Evolutionary conservation across 2,113 vertebrate species (phyloP), one percentile per base, ranked within the genome.

Genomic region (Callionymus lyra): DNA sequence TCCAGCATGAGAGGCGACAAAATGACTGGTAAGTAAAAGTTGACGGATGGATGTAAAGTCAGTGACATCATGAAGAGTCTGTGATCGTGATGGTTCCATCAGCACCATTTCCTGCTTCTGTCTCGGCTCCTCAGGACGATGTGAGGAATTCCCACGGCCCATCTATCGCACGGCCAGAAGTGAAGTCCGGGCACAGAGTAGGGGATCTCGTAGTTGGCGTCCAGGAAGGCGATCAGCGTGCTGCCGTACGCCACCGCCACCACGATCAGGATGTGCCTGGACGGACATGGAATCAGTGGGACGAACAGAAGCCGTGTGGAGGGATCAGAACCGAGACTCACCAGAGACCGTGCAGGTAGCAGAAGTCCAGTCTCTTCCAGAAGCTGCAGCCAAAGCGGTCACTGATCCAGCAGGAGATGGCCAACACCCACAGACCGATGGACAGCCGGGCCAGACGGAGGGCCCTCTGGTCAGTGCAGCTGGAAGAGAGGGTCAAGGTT

Each of bases 271-370:
- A 98, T 82, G 1, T 98, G 94, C 95, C 95, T 98, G 74, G 2
- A 56, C 43, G 33, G 16, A 4, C 39, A 11, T 56, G 55, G 42
- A 53, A 13, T 6, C 12, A 27, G 3, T 13, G 12, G 48, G 18
- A 13, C 40, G 33, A 38, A 27, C 6, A 53, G n/a, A 44, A 34
- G 46, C 2, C 1, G 13, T 19, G 31, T n/a, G 16, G 6, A 41
- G 6, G 34, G 1, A 9, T 1, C 12, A 14, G 8, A 17, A 47
- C 2, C 1, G 4, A 16, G n/a, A 53, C 85, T 83, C 74, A 97
- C 94, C 94, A 99, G 71, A 99, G 80, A 53, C 91, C 88, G 12
- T 98, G 93, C 34, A 99, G 67, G 72, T 97, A 99, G 69, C 79
- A 87, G 72, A 99, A 98, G 74, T 88, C 80, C 16, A 97, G 55